Evolutionary conservation across 37 sponge, comb jelly and placozoan species (phyloP).

Genomic region (Eunapius fragilis): DNA sequence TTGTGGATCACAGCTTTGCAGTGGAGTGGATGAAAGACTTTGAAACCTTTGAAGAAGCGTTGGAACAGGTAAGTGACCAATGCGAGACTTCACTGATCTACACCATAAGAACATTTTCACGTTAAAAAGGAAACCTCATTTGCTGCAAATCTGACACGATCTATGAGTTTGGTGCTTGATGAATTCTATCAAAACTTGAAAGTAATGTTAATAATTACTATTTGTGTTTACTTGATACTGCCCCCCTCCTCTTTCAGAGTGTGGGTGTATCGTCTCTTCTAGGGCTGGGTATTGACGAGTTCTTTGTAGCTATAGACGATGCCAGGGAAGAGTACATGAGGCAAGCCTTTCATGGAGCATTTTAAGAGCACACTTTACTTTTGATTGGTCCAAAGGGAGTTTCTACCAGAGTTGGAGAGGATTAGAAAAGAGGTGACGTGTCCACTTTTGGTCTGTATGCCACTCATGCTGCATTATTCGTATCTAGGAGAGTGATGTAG

Average conservation of each 20-base stretch:
- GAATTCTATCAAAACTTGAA: constrained; percentile 91
- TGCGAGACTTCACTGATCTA: background rate
- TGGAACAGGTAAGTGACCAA: constrained; percentile 61
- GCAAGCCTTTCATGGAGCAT: constrained; percentile 39
- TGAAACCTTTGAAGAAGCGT: constrained; percentile 86
- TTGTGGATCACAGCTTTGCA: constrained; percentile 90
- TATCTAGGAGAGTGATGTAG: background rate
- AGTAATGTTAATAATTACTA: constrained; percentile 5
- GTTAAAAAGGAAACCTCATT: constrained; percentile 77
- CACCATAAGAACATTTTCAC: background rate
- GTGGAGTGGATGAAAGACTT: constrained; percentile 98
- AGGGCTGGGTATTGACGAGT: constrained; percentile 79
- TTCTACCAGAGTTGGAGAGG: background rate
- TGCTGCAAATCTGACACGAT: constrained; percentile 77
- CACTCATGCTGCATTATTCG: background rate
- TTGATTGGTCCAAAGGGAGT: background rate
- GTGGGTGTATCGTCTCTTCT: constrained; percentile 91
- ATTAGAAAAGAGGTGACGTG: background rate
- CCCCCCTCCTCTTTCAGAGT: too few relatives aligned
- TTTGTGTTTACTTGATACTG: too few relatives aligned
- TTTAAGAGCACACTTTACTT: background rate
- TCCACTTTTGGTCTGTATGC: too few relatives aligned
- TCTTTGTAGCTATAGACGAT: constrained; percentile 74
- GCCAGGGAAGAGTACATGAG: constrained; percentile 79
- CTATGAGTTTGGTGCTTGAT: constrained; percentile 98